phyloP scores from a whole-genome alignment of 2,888 invertebrate genomes.

The Empis livida region DNA sequence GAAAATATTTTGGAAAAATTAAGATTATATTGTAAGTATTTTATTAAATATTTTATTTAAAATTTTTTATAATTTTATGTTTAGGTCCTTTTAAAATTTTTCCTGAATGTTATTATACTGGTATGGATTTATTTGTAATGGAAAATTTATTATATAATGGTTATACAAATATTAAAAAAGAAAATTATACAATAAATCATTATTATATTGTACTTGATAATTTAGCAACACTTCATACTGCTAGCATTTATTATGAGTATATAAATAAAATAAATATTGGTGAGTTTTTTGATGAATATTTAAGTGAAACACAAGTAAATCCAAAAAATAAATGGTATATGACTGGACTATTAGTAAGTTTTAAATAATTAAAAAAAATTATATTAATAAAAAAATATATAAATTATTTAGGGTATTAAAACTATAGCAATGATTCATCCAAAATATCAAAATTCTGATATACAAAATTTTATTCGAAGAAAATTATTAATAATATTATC shows the following conservation, averaged over 20 bases:
- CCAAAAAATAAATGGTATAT: slow-evolving; percentile 22
- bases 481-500: slow-evolving; percentile 18
- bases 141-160: slow-evolving; percentile 20
- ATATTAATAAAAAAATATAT: neutral
- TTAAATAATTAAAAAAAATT: neutral
- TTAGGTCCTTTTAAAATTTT: slow-evolving; percentile 18
- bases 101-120: slow-evolving; percentile 20
- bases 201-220: slow-evolving; percentile 19
- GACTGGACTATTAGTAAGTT: slow-evolving; percentile 21
- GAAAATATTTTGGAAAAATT: neutral
- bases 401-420: slow-evolving; percentile 18
- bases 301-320: slow-evolving; percentile 19
- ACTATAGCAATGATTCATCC: slow-evolving; percentile 21
- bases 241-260: slow-evolving; percentile 25
- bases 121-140: slow-evolving; percentile 23
- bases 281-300: slow-evolving; percentile 14
- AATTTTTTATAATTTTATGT: neutral
- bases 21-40: neutral
- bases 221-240: slow-evolving; percentile 22
- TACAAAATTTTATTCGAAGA: slow-evolving; percentile 18
- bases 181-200: slow-evolving; percentile 15
- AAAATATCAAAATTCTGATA: slow-evolving; percentile 19
- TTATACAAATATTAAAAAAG: slow-evolving; percentile 16
- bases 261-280: slow-evolving; percentile 19
- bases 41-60: neutral